Percentiles rank a stretch among this genome's conserved stretches.
Evolutionary conservation across 2,888 invertebrate genomes (phyloP).

Genomic region (Cloeon dipterum): DNA sequence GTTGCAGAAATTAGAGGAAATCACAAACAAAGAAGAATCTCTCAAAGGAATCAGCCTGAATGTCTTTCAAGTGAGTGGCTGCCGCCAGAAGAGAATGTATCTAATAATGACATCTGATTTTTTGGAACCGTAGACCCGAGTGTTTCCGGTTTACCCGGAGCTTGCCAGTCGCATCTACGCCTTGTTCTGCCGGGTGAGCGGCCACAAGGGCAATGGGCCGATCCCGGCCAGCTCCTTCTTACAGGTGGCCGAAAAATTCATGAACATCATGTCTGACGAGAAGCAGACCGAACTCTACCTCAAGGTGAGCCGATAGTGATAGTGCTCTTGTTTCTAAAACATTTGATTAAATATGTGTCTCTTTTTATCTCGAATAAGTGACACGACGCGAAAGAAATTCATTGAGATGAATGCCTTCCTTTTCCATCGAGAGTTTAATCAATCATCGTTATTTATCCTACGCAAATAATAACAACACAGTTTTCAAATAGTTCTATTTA

Average conservation of each 20-base stretch:
- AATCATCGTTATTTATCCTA: no score
- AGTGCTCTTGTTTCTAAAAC: no score
- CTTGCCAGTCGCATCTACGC: conserved; percentile 42
- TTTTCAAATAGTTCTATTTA: no score
- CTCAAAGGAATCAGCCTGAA: neutral
- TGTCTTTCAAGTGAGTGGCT: neutral
- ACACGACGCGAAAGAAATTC: conserved; percentile 2
- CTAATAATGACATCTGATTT: neutral
- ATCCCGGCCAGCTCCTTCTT: conserved; percentile 32
- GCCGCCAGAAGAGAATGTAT: neutral
- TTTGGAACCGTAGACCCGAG: conserved; percentile 29
- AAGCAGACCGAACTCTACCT: conserved; percentile 16
- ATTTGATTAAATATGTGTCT: no score
- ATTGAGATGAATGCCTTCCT: conserved; percentile 39
- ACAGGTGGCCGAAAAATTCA: conserved; percentile 44
- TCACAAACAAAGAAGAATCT: neutral
- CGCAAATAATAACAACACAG: no score
- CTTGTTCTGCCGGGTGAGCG: conserved; percentile 27
- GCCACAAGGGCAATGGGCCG: conserved; percentile 23
- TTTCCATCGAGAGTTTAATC: no score
- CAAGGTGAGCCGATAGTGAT: conserved; percentile 12
- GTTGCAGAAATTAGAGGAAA: neutral
- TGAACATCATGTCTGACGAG: conserved; percentile 20
- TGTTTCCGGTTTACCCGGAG: conserved; percentile 56
- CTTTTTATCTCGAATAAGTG: neutral